Percentiles rank a stretch among this genome's conserved stretches.
phyloP scores from a whole-genome alignment of 2,797 vertebrate species.

The Arctocebus calabarensis region DNA sequence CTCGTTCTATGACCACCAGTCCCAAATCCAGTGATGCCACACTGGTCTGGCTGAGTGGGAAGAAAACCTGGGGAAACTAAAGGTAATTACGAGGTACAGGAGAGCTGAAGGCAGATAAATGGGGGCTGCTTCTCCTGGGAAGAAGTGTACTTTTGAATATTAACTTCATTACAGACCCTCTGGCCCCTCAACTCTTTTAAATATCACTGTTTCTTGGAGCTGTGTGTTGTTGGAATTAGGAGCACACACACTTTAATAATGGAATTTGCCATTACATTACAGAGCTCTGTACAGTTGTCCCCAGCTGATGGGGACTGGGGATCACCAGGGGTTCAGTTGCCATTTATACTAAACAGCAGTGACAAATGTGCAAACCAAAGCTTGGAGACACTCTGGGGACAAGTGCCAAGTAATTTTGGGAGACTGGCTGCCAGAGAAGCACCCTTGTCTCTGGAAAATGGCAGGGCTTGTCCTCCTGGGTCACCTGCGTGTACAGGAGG shows the following conservation, averaged over 20 bases:
- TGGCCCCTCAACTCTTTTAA: not conserved
- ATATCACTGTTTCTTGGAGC: not conserved
- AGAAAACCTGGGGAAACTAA: not conserved
- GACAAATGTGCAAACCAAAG: slow-evolving; percentile 51
- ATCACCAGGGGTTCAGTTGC: slow-evolving; percentile 21
- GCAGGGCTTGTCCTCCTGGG: not conserved
- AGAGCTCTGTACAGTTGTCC: not conserved
- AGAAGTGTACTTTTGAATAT: not conserved
- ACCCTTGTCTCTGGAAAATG: not conserved
- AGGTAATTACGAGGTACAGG: not conserved
- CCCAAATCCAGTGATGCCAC: not conserved
- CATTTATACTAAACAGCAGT: slow-evolving; percentile 57
- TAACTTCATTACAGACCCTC: not conserved
- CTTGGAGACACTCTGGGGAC: slow-evolving; percentile 47
- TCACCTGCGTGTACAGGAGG: not conserved
- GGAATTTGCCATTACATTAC: not conserved
- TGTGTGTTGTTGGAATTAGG: not conserved
- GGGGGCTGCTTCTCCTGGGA: not conserved
- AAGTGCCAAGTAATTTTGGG: slow-evolving; percentile 51
- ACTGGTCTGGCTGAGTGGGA: not conserved
- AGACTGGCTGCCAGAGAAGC: slow-evolving; percentile 39
- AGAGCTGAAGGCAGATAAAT: not conserved
- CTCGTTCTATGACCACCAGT: not conserved
- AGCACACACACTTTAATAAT: fast-evolving
- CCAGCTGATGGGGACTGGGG: not conserved